Base-by-base conservation (phyloP, 2,113 vertebrate species). In the Perccottus glenii region DNA sequence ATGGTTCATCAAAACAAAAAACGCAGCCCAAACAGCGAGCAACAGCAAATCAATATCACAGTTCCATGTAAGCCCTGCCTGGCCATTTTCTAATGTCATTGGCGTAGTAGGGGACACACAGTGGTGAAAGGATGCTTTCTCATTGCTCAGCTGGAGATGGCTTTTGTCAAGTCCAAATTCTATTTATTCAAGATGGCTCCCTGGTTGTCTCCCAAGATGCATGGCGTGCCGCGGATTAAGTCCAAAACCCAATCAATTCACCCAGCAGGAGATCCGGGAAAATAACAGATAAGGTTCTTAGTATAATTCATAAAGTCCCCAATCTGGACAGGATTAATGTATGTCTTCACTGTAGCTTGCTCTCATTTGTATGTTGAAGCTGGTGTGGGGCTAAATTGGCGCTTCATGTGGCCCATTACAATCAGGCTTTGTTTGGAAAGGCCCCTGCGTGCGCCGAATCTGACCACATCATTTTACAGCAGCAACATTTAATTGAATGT, bases 221-320 rank as follows among this genome's bases (percentile, higher is more conserved):
- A 75, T 86, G 83, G 83, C 84, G 64, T 79, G 88, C 77, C 53
- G 81, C 56, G 85, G 90, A 91, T 93, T 91, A 91, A 83, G 81
- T 81, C 81, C 88, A 82, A 87, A 87, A 90, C 68, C 76, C 91
- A 92, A 93, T 92, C 86, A 92, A 91, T 89, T 88, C 87, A 72
- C 87, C 70, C 89, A 87, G 85, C 86, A 80, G 89, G 89, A 79
- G 85, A 87, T 84, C 67, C 70, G 73, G 62, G 75, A 73, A 79
- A 87, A 82, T 78, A 78, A 81, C 76, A 77, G 84, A 89, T 86
- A 91, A 88, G 77, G 86, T 84, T 88, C 88, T 90, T 88, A 88
- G 81, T 80, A 81, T 89, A 83, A 89, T 91, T 91, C 90, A 88
- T 80, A 87, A 78, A 76, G 80, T 87, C n/a, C 78, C 77, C 90